phyloP scores from a whole-genome alignment of 1,140 invertebrate genomes.

The Macrotrachela quadricornifera region DNA sequence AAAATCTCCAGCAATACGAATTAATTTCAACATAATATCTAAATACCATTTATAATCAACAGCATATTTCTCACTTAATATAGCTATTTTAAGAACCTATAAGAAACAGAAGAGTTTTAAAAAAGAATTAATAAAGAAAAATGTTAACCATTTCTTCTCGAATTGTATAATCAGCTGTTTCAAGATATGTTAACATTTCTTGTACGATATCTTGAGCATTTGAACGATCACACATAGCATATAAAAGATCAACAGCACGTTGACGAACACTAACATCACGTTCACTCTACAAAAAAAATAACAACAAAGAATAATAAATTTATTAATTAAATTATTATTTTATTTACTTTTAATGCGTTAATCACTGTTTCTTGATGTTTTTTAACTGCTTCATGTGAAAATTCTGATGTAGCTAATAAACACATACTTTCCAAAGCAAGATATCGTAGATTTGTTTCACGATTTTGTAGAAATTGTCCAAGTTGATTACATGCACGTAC shows the following conservation, averaged over 20 bases:
- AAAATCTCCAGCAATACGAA: constrained; percentile 97
- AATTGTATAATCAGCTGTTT: constrained; percentile 98
- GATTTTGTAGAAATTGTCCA: constrained; percentile 89
- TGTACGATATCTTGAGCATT: constrained; percentile 99
- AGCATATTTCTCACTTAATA: constrained; percentile 96
- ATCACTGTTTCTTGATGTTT: constrained; percentile 99
- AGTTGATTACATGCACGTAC: constrained; percentile 95
- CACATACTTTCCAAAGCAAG: constrained; percentile 98
- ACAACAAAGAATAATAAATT: no score
- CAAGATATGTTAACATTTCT: constrained; percentile 95
- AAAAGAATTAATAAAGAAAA: no score
- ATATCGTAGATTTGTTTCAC: constrained; percentile 90
- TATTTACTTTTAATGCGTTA: constrained; percentile 52
- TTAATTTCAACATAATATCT: constrained; percentile 95
- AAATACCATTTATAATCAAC: constrained; percentile 98
- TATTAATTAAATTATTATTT: no score
- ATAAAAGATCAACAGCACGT: constrained; percentile 90
- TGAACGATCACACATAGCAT: constrained; percentile 98
- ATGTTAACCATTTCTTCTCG: constrained; percentile 79
- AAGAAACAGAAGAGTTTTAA: no score
- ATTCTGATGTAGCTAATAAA: constrained; percentile 90
- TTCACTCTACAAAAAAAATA: no score
- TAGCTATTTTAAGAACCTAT: constrained; percentile 76
- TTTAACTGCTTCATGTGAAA: constrained; percentile 97
- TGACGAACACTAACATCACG: constrained; percentile 95